phyloP scores from a whole-genome alignment of 2,113 vertebrate species.

The Periophthalmodon schlosseri region DNA sequence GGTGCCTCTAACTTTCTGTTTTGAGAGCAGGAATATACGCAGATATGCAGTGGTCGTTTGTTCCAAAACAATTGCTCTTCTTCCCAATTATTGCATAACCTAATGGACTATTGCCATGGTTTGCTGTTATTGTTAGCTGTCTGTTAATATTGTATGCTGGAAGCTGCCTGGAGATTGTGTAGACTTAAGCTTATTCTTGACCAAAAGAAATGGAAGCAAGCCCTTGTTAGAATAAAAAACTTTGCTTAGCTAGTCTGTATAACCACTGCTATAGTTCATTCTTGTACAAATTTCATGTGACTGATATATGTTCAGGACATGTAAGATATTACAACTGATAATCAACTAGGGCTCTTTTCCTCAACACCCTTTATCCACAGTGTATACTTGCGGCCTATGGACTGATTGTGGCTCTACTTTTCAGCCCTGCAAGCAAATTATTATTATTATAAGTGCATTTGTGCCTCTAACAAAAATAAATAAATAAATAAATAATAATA shows the following conservation, averaged over 20 bases:
- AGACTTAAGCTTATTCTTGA: neutral
- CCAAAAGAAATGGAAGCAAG: neutral
- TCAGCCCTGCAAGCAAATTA: neutral
- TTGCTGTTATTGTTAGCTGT: conserved; percentile 37
- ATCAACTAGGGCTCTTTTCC: no score
- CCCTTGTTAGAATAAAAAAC: neutral
- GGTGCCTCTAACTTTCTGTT: conserved; percentile 53
- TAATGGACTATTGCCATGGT: conserved; percentile 29
- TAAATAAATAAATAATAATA: no score
- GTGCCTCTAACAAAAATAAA: no score
- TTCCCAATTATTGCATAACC: conserved; percentile 44
- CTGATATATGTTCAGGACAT: no score
- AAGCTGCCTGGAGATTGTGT: conserved; percentile 54
- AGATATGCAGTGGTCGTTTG: conserved; percentile 45
- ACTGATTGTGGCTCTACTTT: neutral
- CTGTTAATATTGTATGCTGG: conserved; percentile 55
- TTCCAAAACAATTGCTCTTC: conserved; percentile 57
- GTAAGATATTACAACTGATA: no score
- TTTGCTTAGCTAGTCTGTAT: no score
- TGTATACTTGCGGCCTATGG: neutral
- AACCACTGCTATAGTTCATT: no score
- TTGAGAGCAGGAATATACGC: conserved; percentile 28
- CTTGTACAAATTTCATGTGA: no score
- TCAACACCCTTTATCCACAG: neutral
- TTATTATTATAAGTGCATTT: no score